Percentiles rank a stretch among this genome's conserved stretches.
phyloP scores from a whole-genome alignment of 2,888 invertebrate genomes.

The Clunio marinus region DNA sequence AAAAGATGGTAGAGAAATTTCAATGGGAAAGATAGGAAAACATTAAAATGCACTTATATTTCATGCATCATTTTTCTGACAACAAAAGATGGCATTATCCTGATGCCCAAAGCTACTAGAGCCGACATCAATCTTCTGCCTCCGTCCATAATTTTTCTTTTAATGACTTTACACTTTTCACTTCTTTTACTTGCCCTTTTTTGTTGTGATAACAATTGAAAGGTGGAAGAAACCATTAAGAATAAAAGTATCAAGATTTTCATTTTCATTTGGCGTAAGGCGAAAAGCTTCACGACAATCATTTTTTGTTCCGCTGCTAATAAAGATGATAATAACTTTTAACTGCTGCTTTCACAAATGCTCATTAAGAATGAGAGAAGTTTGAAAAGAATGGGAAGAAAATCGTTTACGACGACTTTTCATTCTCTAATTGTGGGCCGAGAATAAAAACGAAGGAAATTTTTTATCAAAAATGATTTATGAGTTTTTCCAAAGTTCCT shows the following conservation, averaged over 20 bases:
- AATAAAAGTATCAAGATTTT: background rate
- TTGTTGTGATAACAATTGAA: constrained; percentile 25
- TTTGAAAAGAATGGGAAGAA: constrained; percentile 1
- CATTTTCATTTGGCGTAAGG: background rate
- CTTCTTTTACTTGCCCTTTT: constrained; percentile 2
- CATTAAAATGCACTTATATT: background rate
- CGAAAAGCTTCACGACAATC: background rate
- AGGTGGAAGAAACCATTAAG: constrained; percentile 34
- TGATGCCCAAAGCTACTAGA: background rate
- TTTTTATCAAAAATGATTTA: constrained; percentile 38
- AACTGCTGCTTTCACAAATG: constrained; percentile 19
- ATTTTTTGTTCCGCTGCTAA: constrained; percentile 4
- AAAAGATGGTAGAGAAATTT: no score
- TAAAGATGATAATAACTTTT: constrained; percentile 36
- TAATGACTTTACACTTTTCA: constrained; percentile 29
- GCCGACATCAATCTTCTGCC: background rate
- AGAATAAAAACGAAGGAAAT: constrained; percentile 18
- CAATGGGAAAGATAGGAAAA: no score
- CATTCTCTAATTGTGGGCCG: constrained; percentile 28
- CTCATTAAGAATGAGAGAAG: constrained; percentile 19
- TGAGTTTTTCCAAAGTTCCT: constrained; percentile 7
- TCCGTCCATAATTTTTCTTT: constrained; percentile 2
- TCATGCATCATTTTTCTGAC: background rate
- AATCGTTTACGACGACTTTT: constrained; percentile 16
- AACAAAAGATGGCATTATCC: background rate